Evolutionary conservation across 2,888 invertebrate species (phyloP), one percentile per base, ranked within the genome.

Genomic region (Drosophila anceps): DNA sequence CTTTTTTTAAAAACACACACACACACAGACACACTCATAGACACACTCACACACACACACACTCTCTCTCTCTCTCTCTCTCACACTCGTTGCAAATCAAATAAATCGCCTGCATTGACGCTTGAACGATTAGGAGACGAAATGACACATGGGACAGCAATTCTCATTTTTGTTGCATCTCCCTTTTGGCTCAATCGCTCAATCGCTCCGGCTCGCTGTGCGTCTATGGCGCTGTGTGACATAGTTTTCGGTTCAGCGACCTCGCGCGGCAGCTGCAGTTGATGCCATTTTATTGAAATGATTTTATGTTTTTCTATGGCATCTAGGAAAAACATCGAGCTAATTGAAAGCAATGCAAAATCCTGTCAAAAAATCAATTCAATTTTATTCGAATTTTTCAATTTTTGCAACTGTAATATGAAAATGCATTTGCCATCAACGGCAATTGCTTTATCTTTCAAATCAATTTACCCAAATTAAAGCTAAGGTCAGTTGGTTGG

Each of bases 91-190:
- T 31, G 54, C 60, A 69, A 70, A 67, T 73, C 82, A 64, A 72
- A 71, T 73, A 68, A 65, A 81, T 76, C 78, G 69, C 59, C 64
- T 44, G 57, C 72, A 81, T 72, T 70, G 75, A 80, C 68, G 72
- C 79, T 75, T 64, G 61, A 75, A 58, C 69, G 75, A 77, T 74
- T 77, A 67, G 61, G 43, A 70, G 74, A 46, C 61, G 15, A 73
- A 77, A 79, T 73, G 73, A 73, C 73, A 76, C 57, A 54, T 64
- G 51, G 53, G 53, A 77, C 78, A 58, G 73, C 59, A 64, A 68
- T 69, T 73, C 53, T 65, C 73, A 77, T 76, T 70, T 62, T 60
- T 64, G 57, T 37, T 31, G 51, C 37, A 15, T 8, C 43, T 33
- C 18, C 54, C 18, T 9, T 9, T 15, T 27, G 57, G 12, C 35